These are phyloP conservation scores for Cossypha caffra DNA, from an alignment of 2,797 vertebrate genomes.

Conservation along the genomic window DNA sequence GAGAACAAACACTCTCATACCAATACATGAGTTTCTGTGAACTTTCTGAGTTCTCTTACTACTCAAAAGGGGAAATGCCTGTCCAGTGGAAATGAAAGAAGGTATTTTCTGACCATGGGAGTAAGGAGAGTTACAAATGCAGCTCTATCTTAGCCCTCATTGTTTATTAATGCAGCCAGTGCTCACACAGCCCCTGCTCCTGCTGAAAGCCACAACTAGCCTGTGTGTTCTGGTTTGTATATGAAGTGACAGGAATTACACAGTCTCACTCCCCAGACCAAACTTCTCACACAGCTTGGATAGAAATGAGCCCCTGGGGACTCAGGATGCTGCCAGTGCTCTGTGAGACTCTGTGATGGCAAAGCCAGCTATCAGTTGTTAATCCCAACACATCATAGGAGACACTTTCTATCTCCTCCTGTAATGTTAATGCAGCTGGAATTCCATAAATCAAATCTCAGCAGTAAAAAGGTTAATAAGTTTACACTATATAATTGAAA, in stretches of 20 bases:
- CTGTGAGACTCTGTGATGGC: not conserved
- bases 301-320: constrained; percentile 34
- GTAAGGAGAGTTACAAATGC: not conserved
- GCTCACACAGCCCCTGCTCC: not conserved
- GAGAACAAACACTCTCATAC: not conserved
- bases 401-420: constrained; percentile 64
- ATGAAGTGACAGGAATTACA: not conserved
- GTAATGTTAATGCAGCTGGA: constrained; percentile 71
- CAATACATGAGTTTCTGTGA: not conserved
- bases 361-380: constrained; percentile 52
- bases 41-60: not conserved
- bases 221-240: not conserved
- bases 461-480: constrained; percentile 84
- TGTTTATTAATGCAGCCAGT: not conserved
- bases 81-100: not conserved
- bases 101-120: not conserved
- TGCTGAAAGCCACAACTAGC: not conserved
- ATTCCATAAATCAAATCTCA: constrained; percentile 80
- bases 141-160: not conserved
- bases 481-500: constrained; percentile 81
- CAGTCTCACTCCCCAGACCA: not conserved
- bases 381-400: constrained; percentile 48
- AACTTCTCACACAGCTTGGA: not conserved
- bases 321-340: not conserved
- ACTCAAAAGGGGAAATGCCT: not conserved